Percentiles rank a stretch among this genome's conserved stretches.
phyloP scores from a whole-genome alignment of 2,888 invertebrate species.

The Dryadula phaetusa region DNA sequence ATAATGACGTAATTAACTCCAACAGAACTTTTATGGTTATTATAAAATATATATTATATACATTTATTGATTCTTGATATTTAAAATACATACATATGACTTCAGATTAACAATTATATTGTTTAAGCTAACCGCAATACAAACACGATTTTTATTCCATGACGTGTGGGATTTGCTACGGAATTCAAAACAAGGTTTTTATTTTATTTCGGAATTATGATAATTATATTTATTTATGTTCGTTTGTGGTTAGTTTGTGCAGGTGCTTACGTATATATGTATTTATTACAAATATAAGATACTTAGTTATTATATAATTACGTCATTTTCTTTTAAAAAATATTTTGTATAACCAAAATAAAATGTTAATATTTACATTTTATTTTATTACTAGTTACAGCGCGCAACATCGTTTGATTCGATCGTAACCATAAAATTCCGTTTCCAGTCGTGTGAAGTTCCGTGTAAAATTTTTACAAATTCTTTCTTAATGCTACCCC shows the following conservation, averaged over 20 bases:
- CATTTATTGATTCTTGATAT: not conserved
- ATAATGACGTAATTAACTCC: not conserved
- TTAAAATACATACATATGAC: not conserved
- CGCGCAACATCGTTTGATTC: too few species aligned
- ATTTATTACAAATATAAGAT: too few species aligned
- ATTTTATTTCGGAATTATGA: constrained; percentile 2
- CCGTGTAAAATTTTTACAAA: too few species aligned
- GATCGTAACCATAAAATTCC: too few species aligned
- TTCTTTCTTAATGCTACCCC: too few species aligned
- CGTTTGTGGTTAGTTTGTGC: not conserved
- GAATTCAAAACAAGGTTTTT: constrained; percentile 6
- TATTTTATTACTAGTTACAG: too few species aligned
- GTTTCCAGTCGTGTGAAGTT: too few species aligned
- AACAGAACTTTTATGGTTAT: not conserved
- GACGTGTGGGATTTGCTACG: not conserved
- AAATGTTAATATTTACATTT: too few species aligned
- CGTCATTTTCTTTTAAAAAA: too few species aligned
- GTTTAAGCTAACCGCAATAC: constrained; percentile 3
- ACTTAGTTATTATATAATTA: too few species aligned
- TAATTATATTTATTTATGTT: not conserved
- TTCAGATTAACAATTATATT: not conserved
- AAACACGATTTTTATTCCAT: constrained; percentile 15
- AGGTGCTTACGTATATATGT: not conserved
- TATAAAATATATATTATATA: too few species aligned
- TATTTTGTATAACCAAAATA: too few species aligned